Evolutionary conservation across 2,888 invertebrate genomes (phyloP), one percentile per base, ranked within the genome.

Genomic region (Polia nebulosa): DNA sequence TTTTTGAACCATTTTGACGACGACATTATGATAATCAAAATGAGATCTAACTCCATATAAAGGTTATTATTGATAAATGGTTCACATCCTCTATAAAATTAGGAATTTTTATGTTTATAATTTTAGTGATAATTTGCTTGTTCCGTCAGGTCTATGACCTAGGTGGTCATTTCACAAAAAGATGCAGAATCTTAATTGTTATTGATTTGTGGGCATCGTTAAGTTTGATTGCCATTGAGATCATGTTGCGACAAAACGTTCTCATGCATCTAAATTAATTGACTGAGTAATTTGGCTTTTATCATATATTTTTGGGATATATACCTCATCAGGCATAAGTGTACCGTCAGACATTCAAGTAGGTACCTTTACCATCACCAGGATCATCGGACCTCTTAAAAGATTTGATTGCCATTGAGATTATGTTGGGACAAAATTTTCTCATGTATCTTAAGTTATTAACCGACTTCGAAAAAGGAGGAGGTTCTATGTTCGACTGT

Each of bases 21-120:
- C 32, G 29, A 58, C 34, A 70, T 72, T 67, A 78, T 61, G 53
- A 63, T 66, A 57, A 72, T 77, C 57, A 41, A 68, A 56, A 75
- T 62, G 56, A 72, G 39, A 63, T 73, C 34, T 61, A 61, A 51
- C 32, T 73, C 58, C 45, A 34, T 47, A 71, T 71, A 78, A 68
- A 71, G 58, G 65, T 41, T 73, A 63, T 77, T 65, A 68, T 76
- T 71, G 55, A 78, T 65, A 77, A 81, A 81, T 77, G 68, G 49
- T 67, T 65, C 58, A 84, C 83, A 86, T 88, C 87, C 86, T 84
- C 82, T 63, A 85, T 82, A 84, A 85, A 81, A 76, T 79, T 51
- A 60, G 72, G 70, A 79, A 66, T 84, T 83, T 81, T 76, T 63
- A 70, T 76, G 53, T 56, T 66, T 65, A 63, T 66, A 57, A 57